Evolutionary conservation across 1,140 invertebrate genomes (phyloP), one percentile per base, ranked within the genome.

Genomic region (Drosophila funebris): DNA sequence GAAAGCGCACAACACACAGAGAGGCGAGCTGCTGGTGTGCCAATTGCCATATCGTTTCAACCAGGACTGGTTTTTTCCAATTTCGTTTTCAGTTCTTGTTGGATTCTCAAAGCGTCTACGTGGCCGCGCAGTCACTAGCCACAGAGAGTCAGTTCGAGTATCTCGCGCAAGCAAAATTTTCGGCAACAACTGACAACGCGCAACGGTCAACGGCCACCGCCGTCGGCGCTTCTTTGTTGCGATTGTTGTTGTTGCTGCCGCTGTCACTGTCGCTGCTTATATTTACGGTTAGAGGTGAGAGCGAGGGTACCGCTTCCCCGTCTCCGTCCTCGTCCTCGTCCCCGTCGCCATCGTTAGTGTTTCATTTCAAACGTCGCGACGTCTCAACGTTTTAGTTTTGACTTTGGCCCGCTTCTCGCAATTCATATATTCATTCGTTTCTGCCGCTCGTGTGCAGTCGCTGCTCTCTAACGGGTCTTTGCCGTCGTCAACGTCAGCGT

Each of bases 51-150:
- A 27, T 22, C 33, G 72, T 83, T 83, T 44, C 73, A 63, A 48
- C 11, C 77, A 89, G 85, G 90, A 90, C 90, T 82, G 90, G 90
- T 91, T 91, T 91, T 81, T 79, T 79, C 77, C 70, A 81, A 75
- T 73, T 84, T 78, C 87, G 75, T 79, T 76, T 81, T 91, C 76
- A 91, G 90, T 91, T 91, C 82, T 87, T 90, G 79, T 90, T 90
- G 80, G 85, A 82, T 84, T 90, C 85, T 87, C 79, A 83, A 90
- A 90, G 82, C 82, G 81, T 81, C 73, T 63, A 87, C 73, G 77
- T 78, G 82, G 74, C 73, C 67, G 64, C 75, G 73, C 72, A 68
- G 71, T 68, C 56, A 73, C 43, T 41, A 76, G 63, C 50, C 58
- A 53, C 36, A 73, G 48, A 53, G 16, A 60, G 18, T n/a, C 39